phyloP scores from a whole-genome alignment of 2,113 vertebrate genomes.

The Solenodon paradoxus region DNA sequence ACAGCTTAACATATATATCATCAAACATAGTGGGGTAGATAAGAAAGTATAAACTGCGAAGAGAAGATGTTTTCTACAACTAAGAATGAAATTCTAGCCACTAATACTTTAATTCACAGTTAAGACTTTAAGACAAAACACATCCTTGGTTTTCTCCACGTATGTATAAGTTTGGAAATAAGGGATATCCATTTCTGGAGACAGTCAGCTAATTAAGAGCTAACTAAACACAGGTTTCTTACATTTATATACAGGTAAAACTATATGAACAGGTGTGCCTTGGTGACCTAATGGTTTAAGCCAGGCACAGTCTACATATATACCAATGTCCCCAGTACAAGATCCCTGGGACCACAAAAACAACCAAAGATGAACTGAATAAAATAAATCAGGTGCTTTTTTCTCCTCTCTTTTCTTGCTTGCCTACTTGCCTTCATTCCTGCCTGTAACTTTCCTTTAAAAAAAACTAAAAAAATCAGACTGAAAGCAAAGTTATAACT shows the following conservation, averaged over 20 bases:
- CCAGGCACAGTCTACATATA: too few relatives aligned
- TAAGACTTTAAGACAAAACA: not conserved
- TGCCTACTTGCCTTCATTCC: too few relatives aligned
- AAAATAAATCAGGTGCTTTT: too few relatives aligned
- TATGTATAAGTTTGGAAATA: slow-evolving; percentile 15
- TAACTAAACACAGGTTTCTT: not conserved
- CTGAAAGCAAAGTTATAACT: too few relatives aligned
- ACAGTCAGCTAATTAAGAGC: not conserved
- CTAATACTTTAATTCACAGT: slow-evolving; percentile 11
- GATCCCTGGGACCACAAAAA: too few relatives aligned
- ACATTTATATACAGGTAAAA: not conserved
- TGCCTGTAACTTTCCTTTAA: too few relatives aligned
- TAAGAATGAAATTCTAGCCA: not conserved
- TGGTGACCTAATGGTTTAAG: too few relatives aligned
- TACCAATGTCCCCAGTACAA: too few relatives aligned
- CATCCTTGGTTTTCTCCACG: not conserved
- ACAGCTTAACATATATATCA: slow-evolving; percentile 15
- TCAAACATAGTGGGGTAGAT: not conserved
- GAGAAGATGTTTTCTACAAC: not conserved
- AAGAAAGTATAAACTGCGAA: not conserved
- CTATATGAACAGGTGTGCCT: too few relatives aligned
- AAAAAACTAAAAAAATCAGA: too few relatives aligned
- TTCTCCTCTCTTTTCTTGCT: too few relatives aligned
- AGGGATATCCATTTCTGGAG: not conserved
- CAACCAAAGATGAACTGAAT: too few relatives aligned